A percentile compares a stretch with the other conserved stretches of the same genome.
phyloP scores from a whole-genome alignment of 2,888 invertebrate genomes.

The Anticlea derivata region DNA sequence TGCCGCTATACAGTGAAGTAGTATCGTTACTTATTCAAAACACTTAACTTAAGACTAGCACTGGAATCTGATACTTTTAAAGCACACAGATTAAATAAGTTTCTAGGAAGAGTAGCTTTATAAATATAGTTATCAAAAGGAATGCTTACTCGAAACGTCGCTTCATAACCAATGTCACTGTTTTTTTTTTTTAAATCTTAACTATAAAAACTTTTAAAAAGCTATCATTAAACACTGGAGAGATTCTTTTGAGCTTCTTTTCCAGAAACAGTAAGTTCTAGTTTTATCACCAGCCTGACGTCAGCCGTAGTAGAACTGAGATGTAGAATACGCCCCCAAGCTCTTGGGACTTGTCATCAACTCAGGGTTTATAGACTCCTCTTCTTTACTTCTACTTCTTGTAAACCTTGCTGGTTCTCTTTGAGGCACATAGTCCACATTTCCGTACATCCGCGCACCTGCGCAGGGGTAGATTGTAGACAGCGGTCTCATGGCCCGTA shows the following conservation, averaged over 20 bases:
- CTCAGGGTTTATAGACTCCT: slow-evolving; percentile 48
- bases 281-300: slow-evolving; percentile 42
- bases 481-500: slow-evolving; percentile 74
- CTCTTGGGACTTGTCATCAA: slow-evolving; percentile 72
- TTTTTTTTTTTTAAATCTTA: too few species aligned
- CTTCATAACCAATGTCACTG: too few species aligned
- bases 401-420: slow-evolving; percentile 58
- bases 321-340: slow-evolving; percentile 66
- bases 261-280: slow-evolving; percentile 13
- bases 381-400: slow-evolving; percentile 57
- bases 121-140: too few species aligned
- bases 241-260: slow-evolving; percentile 13
- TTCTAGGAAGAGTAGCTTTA: too few species aligned
- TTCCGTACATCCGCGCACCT: slow-evolving; percentile 74
- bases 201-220: not conserved
- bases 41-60: slow-evolving; percentile 1
- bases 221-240: not conserved
- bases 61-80: slow-evolving; percentile 11
- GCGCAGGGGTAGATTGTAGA: slow-evolving; percentile 74
- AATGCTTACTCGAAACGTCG: too few species aligned
- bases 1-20: too few species aligned
- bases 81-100: slow-evolving; percentile 7
- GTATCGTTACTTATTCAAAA: too few species aligned
- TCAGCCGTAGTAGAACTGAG: slow-evolving; percentile 76
- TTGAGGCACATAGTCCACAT: slow-evolving; percentile 64